phyloP scores from a whole-genome alignment of 2,113 vertebrate genomes.

The Scalopus aquaticus region DNA sequence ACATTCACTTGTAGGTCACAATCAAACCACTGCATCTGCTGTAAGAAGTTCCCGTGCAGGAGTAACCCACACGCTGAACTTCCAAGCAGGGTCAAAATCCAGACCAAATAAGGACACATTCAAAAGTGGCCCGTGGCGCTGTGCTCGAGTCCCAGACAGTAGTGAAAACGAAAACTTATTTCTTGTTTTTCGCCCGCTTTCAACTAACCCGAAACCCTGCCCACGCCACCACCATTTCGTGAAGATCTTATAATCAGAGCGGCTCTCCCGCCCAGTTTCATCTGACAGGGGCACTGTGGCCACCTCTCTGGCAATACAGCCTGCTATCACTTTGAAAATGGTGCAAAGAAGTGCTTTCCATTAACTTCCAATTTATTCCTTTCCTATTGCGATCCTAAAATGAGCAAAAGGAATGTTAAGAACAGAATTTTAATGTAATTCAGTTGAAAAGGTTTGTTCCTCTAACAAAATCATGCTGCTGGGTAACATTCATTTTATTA shows the following conservation, averaged over 20 bases:
- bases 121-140: conserved; percentile 11
- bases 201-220: conserved; percentile 6
- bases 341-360: conserved; percentile 69
- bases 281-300: not conserved
- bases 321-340: conserved; percentile 57
- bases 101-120: not conserved
- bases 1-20: not conserved
- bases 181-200: conserved; percentile 24
- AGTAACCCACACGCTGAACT: not conserved
- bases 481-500: conserved; percentile 74
- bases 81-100: not conserved
- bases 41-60: not conserved
- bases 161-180: conserved; percentile 34
- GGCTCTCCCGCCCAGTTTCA: not conserved
- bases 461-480: conserved; percentile 78
- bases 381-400: conserved; percentile 78
- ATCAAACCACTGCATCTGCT: not conserved
- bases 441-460: conserved; percentile 72
- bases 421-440: conserved; percentile 78
- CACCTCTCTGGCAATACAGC: not conserved
- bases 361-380: conserved; percentile 78
- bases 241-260: conserved; percentile 45
- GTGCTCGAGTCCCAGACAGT: not conserved
- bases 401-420: conserved; percentile 76
- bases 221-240: not conserved